Evolutionary conservation across 1,140 invertebrate genomes (phyloP).

Genomic region (Orchestia grillus): DNA sequence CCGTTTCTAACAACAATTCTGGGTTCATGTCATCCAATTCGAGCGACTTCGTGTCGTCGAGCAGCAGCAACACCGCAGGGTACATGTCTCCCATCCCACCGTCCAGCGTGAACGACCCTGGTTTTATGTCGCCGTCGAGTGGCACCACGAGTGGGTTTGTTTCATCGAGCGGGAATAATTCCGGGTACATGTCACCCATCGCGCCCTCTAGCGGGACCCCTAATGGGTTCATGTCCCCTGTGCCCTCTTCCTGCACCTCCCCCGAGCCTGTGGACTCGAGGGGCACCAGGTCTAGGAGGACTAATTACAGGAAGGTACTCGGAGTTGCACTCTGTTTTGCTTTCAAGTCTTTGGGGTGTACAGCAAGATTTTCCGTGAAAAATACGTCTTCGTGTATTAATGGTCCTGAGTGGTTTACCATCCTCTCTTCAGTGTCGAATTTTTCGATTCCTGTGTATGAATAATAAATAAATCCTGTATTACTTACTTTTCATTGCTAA

Average conservation of each 20-base stretch:
- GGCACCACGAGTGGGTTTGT: neutral
- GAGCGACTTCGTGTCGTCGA: neutral
- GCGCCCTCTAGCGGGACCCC: neutral
- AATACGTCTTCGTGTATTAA: neutral
- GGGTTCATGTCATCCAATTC: neutral
- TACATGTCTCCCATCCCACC: neutral
- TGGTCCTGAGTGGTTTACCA: neutral
- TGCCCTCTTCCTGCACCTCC: conserved; percentile 16
- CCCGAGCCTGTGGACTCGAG: neutral
- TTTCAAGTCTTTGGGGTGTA: neutral
- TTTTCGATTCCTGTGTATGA: neutral
- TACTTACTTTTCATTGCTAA: neutral
- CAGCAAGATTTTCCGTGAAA: neutral
- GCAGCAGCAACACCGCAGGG: neutral
- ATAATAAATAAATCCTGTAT: neutral
- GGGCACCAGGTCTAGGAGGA: neutral
- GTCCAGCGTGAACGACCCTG: neutral
- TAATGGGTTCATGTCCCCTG: conserved; percentile 5
- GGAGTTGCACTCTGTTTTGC: neutral
- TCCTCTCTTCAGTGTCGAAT: neutral
- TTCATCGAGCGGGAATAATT: neutral
- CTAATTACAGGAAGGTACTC: conserved; percentile 21
- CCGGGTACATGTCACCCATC: conserved; percentile 21
- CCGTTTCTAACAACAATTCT: neutral
- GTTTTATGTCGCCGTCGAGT: neutral